Conservation (phyloP, 1,140 invertebrate species). For the Macrocentrus cingulum region DNA sequence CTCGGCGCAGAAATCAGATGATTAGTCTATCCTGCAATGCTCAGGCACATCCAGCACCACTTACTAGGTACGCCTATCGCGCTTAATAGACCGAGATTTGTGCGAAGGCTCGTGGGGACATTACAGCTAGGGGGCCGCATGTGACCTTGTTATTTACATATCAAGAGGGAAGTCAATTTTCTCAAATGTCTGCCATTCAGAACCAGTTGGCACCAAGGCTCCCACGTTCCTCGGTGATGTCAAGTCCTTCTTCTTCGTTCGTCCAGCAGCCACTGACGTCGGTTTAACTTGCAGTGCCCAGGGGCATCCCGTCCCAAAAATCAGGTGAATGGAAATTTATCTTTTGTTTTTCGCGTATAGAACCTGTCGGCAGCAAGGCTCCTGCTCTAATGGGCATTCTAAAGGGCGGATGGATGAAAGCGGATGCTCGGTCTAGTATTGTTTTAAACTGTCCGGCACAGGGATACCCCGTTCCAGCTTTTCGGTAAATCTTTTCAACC, state of each 20-base stretch:
- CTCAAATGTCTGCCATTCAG: conserved; percentile 43
- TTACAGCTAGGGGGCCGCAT: conserved; percentile 10
- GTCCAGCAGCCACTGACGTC: conserved; percentile 49
- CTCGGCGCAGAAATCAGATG: conserved; percentile 53
- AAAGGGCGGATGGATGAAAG: conserved; percentile 54
- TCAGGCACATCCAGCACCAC: conserved; percentile 70
- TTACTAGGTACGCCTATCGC: conserved; percentile 65
- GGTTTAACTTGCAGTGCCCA: conserved; percentile 62
- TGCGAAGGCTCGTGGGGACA: conserved; percentile 15
- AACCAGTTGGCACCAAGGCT: conserved; percentile 67
- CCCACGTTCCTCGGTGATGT: conserved; percentile 64
- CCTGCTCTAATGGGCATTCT: conserved; percentile 58
- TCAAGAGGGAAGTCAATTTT: conserved; percentile 14
- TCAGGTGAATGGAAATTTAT: conserved; percentile 30
- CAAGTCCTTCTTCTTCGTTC: conserved; percentile 60
- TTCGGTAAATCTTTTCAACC: conserved; percentile 43
- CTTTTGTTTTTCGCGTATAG: conserved; percentile 38
- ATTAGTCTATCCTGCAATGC: conserved; percentile 68
- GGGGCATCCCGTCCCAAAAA: conserved; percentile 60
- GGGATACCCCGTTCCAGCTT: conserved; percentile 52
- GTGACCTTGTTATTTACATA: conserved; percentile 17
- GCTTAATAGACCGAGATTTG: conserved; percentile 19
- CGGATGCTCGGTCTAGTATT: conserved; percentile 39
- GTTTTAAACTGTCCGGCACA: conserved; percentile 51
- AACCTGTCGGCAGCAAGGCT: conserved; percentile 62